Percentiles rank a stretch among this genome's conserved stretches.
Conservation (phyloP, 2,113 vertebrate genomes). For the Trogon surrucura region DNA sequence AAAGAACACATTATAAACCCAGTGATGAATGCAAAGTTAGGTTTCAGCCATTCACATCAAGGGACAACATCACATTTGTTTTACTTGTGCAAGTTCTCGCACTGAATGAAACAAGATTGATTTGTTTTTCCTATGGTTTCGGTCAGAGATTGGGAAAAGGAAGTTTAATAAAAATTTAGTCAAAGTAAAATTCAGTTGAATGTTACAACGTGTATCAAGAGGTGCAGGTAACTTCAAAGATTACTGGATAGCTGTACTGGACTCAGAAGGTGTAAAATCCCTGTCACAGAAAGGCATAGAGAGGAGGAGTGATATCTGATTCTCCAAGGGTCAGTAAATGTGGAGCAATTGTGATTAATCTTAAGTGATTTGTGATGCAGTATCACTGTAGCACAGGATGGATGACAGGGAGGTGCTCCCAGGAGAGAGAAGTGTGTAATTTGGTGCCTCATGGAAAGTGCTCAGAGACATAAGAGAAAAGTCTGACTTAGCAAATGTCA, state of each 20-base stretch:
- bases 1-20: neutral
- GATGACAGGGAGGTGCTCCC: conserved; percentile 17
- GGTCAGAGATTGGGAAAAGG: neutral
- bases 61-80: neutral
- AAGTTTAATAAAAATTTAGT: neutral
- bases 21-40: neutral
- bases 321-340: neutral
- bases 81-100: neutral
- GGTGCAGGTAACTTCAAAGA: neutral
- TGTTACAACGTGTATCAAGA: neutral
- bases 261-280: neutral
- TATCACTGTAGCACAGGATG: neutral
- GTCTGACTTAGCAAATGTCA: conserved; percentile 62
- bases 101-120: neutral
- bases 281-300: neutral
- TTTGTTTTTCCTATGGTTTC: neutral
- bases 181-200: neutral
- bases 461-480: conserved; percentile 1
- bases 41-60: neutral
- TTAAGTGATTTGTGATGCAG: neutral
- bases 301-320: neutral
- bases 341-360: conserved; percentile 46
- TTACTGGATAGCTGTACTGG: neutral
- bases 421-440: neutral
- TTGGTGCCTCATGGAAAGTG: neutral